A percentile compares a stretch with the other conserved stretches of the same genome.
Evolutionary conservation across 2,888 invertebrate species (phyloP).

Genomic region (Plagodis pulveraria): DNA sequence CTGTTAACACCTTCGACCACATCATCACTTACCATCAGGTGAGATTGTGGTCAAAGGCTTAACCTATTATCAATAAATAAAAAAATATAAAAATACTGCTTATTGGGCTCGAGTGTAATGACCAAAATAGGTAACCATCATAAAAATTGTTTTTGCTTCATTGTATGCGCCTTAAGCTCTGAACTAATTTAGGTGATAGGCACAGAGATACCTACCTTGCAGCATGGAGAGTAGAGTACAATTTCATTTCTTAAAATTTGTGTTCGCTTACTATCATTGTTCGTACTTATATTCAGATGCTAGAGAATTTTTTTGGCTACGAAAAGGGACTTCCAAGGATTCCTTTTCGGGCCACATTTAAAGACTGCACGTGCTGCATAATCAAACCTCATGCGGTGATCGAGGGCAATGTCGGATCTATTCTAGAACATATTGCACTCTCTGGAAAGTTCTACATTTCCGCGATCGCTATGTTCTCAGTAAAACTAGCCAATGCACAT

Average conservation of each 20-base stretch:
- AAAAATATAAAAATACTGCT: too few relatives aligned
- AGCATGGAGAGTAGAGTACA: too few relatives aligned
- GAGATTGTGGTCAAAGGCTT: too few relatives aligned
- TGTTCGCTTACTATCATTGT: neutral
- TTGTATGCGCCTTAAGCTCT: too few relatives aligned
- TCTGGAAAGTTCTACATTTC: constrained; percentile 89
- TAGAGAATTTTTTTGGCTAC: constrained; percentile 69
- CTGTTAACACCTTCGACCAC: too few relatives aligned
- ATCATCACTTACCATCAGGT: too few relatives aligned
- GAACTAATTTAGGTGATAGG: too few relatives aligned
- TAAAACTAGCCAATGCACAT: constrained; percentile 91
- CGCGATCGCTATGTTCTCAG: constrained; percentile 91
- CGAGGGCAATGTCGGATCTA: constrained; percentile 89
- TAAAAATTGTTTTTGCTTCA: too few relatives aligned
- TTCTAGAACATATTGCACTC: constrained; percentile 89
- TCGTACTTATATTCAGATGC: constrained; percentile 49
- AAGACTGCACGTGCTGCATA: constrained; percentile 90
- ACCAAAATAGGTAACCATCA: too few relatives aligned
- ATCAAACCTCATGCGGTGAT: constrained; percentile 95
- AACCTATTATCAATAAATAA: too few relatives aligned
- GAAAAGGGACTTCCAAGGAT: constrained; percentile 60
- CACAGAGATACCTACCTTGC: too few relatives aligned
- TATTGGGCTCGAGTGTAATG: too few relatives aligned
- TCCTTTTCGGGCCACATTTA: constrained; percentile 82
- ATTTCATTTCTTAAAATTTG: neutral